Evolutionary conservation across 2,113 vertebrate genomes (phyloP).

Genomic region (Apodemus sylvaticus): DNA sequence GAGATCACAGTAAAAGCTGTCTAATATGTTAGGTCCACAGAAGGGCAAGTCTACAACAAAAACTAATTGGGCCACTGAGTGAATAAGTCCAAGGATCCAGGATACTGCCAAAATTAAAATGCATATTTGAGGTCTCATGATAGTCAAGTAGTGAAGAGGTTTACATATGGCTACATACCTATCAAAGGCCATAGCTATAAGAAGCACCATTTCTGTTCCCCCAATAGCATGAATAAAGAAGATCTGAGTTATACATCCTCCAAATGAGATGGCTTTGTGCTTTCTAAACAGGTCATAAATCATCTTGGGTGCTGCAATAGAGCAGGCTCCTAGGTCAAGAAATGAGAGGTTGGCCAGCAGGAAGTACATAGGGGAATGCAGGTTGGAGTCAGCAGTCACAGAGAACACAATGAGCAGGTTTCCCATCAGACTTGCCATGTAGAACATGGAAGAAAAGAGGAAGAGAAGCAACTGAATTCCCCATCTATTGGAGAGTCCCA

Average conservation of each 20-base stretch:
- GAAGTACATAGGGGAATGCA: background rate
- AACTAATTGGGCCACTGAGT: slow-evolving; percentile 51
- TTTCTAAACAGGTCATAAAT: background rate
- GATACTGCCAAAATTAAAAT: slow-evolving; percentile 25
- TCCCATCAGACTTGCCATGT: background rate
- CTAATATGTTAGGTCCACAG: slow-evolving; percentile 46
- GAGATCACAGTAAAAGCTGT: slow-evolving; percentile 52
- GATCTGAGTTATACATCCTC: background rate
- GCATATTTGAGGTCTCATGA: slow-evolving; percentile 24
- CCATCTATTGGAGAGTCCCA: slow-evolving; percentile 15
- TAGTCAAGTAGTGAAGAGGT: background rate
- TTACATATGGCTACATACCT: background rate
- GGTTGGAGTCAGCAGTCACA: background rate
- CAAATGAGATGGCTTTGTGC: background rate
- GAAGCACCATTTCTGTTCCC: background rate
- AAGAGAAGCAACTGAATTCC: background rate
- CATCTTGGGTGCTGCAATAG: background rate
- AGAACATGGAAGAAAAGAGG: background rate
- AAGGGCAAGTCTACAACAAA: slow-evolving; percentile 56
- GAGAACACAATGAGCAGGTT: background rate
- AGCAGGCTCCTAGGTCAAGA: background rate
- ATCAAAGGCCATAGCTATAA: background rate
- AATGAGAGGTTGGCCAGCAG: background rate
- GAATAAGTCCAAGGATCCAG: slow-evolving; percentile 50
- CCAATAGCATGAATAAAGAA: background rate